Conservation (phyloP, 2,888 invertebrate genomes). For the Tenthredo notha region DNA sequence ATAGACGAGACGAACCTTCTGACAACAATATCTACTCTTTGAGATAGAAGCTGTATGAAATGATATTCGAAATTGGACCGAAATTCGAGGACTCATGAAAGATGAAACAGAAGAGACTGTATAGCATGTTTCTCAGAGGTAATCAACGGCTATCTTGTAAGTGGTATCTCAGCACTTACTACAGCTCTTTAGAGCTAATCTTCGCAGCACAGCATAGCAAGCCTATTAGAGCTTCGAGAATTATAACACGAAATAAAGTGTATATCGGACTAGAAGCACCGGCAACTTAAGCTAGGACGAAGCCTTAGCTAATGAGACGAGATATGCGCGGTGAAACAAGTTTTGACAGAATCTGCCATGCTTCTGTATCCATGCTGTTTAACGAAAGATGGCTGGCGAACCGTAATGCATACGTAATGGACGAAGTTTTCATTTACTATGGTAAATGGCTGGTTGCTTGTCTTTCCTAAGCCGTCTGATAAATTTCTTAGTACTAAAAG, state of each 20-base stretch:
- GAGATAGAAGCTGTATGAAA: not conserved
- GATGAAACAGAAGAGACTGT: not conserved
- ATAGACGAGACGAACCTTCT: not conserved
- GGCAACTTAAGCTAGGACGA: constrained; percentile 54
- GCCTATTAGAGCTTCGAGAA: constrained; percentile 29
- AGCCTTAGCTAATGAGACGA: constrained; percentile 66
- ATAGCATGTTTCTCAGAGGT: not conserved
- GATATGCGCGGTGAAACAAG: constrained; percentile 62
- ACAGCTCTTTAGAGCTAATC: constrained; percentile 27
- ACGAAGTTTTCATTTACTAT: constrained; percentile 52
- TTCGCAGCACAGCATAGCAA: constrained; percentile 17
- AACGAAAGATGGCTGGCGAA: constrained; percentile 40
- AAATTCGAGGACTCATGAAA: not conserved
- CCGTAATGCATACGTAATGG: constrained; percentile 53
- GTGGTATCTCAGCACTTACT: constrained; percentile 21
- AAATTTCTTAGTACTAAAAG: constrained; percentile 34
- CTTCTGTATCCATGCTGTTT: constrained; percentile 45
- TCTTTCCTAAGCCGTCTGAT: constrained; percentile 40
- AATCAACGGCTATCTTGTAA: constrained; percentile 8
- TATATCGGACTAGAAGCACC: constrained; percentile 20
- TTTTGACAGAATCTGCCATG: constrained; percentile 58
- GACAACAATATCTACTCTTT: not conserved
- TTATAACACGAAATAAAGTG: constrained; percentile 28
- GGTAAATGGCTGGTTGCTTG: constrained; percentile 39
- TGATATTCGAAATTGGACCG: not conserved